A percentile compares a stretch with the other conserved stretches of the same genome.
Conservation (phyloP, 2,797 vertebrate species). For the Danio kyathit region DNA sequence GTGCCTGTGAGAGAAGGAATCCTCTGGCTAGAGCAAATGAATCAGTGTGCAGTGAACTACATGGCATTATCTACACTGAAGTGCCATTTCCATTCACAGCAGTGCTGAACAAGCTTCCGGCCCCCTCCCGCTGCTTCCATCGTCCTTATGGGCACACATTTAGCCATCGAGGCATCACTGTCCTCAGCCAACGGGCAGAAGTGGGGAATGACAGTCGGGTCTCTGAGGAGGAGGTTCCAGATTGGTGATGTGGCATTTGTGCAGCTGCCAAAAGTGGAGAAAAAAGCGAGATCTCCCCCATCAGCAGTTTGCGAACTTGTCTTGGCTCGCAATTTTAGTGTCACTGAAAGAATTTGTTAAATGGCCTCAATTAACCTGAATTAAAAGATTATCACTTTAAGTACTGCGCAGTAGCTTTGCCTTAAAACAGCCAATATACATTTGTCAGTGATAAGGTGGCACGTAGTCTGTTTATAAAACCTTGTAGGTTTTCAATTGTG, state of each 20-base stretch:
- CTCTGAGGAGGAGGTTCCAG: slow-evolving; percentile 10
- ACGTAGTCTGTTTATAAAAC: background rate
- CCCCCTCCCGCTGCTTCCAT: background rate
- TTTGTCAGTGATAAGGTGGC: background rate
- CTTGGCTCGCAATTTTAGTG: background rate
- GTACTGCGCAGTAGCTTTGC: background rate
- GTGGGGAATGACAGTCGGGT: background rate
- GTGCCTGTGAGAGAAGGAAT: slow-evolving; percentile 26
- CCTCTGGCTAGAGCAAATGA: slow-evolving; percentile 20
- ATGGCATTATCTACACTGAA: slow-evolving; percentile 22
- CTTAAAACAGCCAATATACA: background rate
- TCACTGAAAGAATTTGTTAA: background rate
- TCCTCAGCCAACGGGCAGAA: background rate
- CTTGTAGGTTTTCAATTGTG: background rate
- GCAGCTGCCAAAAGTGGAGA: background rate
- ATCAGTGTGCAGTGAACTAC: slow-evolving; percentile 12
- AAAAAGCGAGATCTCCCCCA: background rate
- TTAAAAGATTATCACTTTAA: background rate
- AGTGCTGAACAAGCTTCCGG: slow-evolving; percentile 8
- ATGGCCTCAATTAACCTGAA: slow-evolving; percentile 9
- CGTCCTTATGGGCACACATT: background rate
- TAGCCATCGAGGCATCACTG: slow-evolving; percentile 27
- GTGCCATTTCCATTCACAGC: slow-evolving; percentile 31
- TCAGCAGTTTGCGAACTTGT: slow-evolving; percentile 8
- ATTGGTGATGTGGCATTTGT: slow-evolving; percentile 8